Percentiles rank a stretch among this genome's conserved stretches.
These are phyloP conservation scores for Apus apus DNA, from an alignment of 2,113 vertebrate genomes.

Conservation along the genomic window DNA sequence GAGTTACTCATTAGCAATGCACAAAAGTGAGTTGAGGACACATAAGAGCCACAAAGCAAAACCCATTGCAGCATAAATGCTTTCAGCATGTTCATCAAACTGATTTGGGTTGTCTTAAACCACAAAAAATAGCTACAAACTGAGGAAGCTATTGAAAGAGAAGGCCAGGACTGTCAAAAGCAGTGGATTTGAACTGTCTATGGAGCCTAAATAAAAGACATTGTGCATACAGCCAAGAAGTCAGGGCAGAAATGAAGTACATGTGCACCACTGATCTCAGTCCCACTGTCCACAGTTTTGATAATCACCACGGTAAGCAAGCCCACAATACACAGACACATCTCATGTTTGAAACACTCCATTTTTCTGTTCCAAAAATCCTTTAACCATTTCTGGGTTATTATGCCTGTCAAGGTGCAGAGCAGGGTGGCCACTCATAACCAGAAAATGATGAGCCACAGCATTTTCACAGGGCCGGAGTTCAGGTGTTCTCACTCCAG, in stretches of 20 bases:
- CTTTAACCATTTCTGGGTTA: neutral
- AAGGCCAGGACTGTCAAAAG: neutral
- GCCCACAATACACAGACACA: neutral
- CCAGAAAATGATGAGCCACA: neutral
- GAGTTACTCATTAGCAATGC: neutral
- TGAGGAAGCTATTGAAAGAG: neutral
- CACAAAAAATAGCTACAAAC: neutral
- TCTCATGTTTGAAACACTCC: neutral
- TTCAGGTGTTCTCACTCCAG: fast-evolving
- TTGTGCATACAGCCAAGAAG: neutral
- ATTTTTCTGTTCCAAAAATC: neutral
- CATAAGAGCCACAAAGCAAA: neutral
- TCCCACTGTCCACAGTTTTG: neutral
- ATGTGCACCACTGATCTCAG: neutral
- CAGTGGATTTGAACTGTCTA: neutral
- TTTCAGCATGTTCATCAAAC: neutral
- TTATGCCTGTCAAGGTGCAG: neutral
- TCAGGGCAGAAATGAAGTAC: neutral
- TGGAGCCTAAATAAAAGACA: neutral
- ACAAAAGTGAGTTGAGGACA: neutral
- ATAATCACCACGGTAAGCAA: fast-evolving
- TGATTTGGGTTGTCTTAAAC: neutral
- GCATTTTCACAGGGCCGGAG: fast-evolving
- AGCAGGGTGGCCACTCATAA: neutral
- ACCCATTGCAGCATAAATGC: neutral